Percentiles rank a stretch among this genome's conserved stretches.
Evolutionary conservation across 2,797 vertebrate species (phyloP).

Genomic region (Aplochiton taeniatus): DNA sequence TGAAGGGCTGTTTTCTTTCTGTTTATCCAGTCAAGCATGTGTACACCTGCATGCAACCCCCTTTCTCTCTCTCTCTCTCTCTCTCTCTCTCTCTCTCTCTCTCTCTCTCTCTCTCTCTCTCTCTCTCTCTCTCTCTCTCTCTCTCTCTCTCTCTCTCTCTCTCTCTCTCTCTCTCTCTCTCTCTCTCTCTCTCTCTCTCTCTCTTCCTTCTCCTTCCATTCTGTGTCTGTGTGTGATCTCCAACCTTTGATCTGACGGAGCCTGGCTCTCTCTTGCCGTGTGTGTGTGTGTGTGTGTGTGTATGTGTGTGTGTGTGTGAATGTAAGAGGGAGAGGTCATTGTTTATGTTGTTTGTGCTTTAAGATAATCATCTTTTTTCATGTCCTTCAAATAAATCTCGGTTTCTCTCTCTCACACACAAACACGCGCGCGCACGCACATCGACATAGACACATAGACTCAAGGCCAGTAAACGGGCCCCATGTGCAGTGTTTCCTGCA

Average conservation of each 20-base stretch:
- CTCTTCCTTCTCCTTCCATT: constrained; percentile 3
- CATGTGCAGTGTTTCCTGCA: constrained; percentile 72
- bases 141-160: constrained; percentile 13
- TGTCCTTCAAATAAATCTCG: background rate
- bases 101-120: constrained; percentile 12
- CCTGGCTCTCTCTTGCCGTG: constrained; percentile 3
- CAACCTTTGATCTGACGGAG: constrained; percentile 27
- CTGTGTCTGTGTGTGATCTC: constrained; percentile 3
- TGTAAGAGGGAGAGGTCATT: background rate
- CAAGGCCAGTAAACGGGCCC: constrained; percentile 39
- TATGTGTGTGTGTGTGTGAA: background rate
- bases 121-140: constrained; percentile 2
- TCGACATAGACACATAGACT: constrained; percentile 17
- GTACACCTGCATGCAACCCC: background rate
- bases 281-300: constrained; percentile 2
- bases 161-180: constrained; percentile 5
- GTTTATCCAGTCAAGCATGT: constrained; percentile 16
- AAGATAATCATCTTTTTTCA: background rate
- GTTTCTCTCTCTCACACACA: constrained; percentile 12
- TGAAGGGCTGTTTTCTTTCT: background rate
- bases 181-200: constrained; percentile 10
- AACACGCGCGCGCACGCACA: constrained; percentile 9
- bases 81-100: constrained; percentile 3
- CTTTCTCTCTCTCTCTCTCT: constrained; percentile 10
- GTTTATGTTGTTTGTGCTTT: background rate